Evolutionary conservation across 2,113 vertebrate species (phyloP).

Genomic region (Ciconia maguari): DNA sequence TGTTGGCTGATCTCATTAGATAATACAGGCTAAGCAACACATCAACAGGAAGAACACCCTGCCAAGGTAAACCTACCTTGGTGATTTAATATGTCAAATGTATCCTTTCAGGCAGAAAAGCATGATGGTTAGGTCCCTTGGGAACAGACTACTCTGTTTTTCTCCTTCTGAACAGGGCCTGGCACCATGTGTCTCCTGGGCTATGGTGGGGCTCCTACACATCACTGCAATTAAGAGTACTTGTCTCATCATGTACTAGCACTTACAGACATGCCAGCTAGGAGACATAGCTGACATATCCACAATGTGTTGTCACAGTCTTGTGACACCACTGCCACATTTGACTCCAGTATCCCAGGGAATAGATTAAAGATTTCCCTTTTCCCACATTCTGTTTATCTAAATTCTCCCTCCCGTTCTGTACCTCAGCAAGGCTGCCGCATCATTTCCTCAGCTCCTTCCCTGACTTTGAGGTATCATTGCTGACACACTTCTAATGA

Average conservation of each 20-base stretch:
- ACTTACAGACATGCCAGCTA: neutral
- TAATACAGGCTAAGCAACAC: neutral
- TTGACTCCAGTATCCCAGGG: neutral
- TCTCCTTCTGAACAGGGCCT: neutral
- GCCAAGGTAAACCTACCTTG: constrained; percentile 5
- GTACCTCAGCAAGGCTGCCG: neutral
- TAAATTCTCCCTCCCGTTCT: neutral
- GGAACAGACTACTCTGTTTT: neutral
- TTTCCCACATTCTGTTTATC: neutral
- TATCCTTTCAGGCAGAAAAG: neutral
- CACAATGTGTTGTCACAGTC: neutral
- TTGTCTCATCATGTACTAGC: neutral
- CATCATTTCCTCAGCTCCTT: neutral
- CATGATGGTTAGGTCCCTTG: neutral
- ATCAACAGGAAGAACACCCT: neutral
- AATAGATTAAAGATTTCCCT: neutral
- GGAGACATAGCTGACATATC: neutral
- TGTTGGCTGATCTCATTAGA: neutral
- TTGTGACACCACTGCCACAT: neutral
- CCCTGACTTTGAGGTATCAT: neutral
- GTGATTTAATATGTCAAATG: neutral
- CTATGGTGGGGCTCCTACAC: neutral
- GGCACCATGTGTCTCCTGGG: neutral
- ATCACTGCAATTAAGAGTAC: neutral
- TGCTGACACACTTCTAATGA: neutral